Base-by-base conservation (phyloP, 1,140 invertebrate genomes). In the Sitobion miscanthi region DNA sequence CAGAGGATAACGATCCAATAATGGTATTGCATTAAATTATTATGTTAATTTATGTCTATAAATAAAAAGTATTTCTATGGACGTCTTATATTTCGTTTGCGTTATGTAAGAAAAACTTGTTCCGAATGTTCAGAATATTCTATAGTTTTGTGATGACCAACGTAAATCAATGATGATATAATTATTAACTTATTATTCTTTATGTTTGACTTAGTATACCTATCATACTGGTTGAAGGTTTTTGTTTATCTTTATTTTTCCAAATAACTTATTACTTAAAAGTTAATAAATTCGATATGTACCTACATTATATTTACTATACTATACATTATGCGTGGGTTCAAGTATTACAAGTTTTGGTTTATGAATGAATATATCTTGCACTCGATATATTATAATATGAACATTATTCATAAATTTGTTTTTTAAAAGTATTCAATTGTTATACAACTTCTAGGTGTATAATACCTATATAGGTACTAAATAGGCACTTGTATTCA, bases 11-110 rank as follows among this genome's bases (percentile, higher is more conserved):
- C 0, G 62, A 77, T 17, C 62, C 14, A n/a, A n/a, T 69, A 11
- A n/a, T n/a, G 3, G 14, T 54, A 77, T 77, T 14, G 30, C 5
- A n/a, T n/a, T n/a, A 14, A 77, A n/a, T n/a, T n/a, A n/a, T 77
- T 77, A 77, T 77, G 30, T 77, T 77, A 77, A 77, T 77, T 77
- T n/a, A 30, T 77, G 30, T 77, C 62, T 77, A 77, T 77, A 77
- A 77, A 77, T 77, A 77, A 1, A 17, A 77, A 77, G 14, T n/a
- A 69, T 77, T n/a, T 77, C 14, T n/a, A 77, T 0, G 6, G 1
- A n/a, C 0, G 14, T 17, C n/a, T n/a, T 5, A n/a, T 17, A 77
- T n/a, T n/a, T n/a, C 17, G 62, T 77, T 77, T 14, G 23, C 14
- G 62, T 77, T 77, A 35, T 77, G 30, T 17, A 77, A 77, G 14